Conservation (phyloP, 2,888 invertebrate genomes). For the Conchocele bisecta region DNA sequence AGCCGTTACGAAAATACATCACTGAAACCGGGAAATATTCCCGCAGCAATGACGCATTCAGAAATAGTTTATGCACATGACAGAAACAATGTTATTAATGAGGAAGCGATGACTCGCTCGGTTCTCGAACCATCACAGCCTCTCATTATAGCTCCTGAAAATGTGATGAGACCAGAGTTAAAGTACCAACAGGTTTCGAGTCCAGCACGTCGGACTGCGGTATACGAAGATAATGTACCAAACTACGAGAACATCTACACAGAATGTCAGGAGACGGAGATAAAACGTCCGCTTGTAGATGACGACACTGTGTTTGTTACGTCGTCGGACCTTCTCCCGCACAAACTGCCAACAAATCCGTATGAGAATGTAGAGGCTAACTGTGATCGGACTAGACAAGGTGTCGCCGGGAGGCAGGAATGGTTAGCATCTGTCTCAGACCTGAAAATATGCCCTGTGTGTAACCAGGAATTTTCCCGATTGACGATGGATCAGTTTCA, state of each 20-base stretch:
- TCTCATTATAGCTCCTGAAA: neutral
- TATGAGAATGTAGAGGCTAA: constrained; percentile 1
- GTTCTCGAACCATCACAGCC: constrained; percentile 14
- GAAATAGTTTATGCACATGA: constrained; percentile 34
- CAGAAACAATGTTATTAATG: too few relatives aligned
- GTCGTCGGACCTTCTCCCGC: neutral
- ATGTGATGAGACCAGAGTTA: neutral
- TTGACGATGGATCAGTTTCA: constrained; percentile 75
- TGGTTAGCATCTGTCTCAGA: constrained; percentile 21
- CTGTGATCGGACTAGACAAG: neutral
- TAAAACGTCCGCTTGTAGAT: constrained; percentile 21
- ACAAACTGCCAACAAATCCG: neutral
- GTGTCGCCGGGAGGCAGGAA: neutral
- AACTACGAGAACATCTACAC: constrained; percentile 53
- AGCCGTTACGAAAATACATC: too few relatives aligned
- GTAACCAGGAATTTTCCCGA: constrained; percentile 67
- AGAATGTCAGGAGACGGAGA: constrained; percentile 15
- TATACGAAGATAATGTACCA: constrained; percentile 18
- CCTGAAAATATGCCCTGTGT: constrained; percentile 71
- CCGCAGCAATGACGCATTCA: constrained; percentile 48
- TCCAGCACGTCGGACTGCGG: neutral
- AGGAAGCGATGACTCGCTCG: constrained; percentile 22
- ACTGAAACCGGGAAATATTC: constrained; percentile 14
- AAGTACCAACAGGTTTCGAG: neutral
- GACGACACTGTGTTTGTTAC: constrained; percentile 17